phyloP scores from a whole-genome alignment of 2,797 vertebrate species.

The Lophius americanus region DNA sequence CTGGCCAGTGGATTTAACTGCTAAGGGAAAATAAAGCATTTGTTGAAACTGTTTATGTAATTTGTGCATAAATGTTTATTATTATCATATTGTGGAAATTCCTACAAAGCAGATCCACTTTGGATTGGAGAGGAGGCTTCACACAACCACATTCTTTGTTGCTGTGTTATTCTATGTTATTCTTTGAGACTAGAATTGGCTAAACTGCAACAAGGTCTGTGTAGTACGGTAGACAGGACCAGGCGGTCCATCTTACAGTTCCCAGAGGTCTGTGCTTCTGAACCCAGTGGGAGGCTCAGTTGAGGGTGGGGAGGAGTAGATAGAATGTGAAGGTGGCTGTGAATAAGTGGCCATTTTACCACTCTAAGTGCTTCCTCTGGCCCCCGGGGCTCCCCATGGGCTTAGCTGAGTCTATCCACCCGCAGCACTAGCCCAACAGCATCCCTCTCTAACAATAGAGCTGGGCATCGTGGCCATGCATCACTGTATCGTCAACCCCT shows the following conservation, averaged over 20 bases:
- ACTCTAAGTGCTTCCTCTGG: conserved; percentile 78
- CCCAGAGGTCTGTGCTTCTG: conserved; percentile 69
- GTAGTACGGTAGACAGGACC: conserved; percentile 44
- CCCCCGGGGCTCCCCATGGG: conserved; percentile 70
- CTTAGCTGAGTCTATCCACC: conserved; percentile 55
- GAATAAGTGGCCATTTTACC: conserved; percentile 82
- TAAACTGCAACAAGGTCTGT: conserved; percentile 46
- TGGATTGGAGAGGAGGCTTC: neutral
- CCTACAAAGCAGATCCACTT: neutral
- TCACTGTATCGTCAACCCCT: conserved; percentile 72
- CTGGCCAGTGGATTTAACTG: conserved; percentile 97
- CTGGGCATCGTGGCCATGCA: conserved; percentile 61
- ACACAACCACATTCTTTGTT: conserved; percentile 37
- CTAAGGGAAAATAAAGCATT: conserved; percentile 53
- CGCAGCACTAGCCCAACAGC: conserved; percentile 52
- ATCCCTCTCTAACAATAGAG: conserved; percentile 71
- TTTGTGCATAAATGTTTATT: conserved; percentile 16
- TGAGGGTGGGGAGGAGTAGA: conserved; percentile 64
- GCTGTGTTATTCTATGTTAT: neutral
- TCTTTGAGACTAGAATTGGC: conserved; percentile 41
- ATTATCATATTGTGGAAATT: conserved; percentile 11
- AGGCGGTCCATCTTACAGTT: conserved; percentile 67
- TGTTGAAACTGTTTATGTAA: conserved; percentile 26
- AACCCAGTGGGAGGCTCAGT: conserved; percentile 68
- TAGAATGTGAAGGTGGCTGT: conserved; percentile 65